Evolutionary conservation across 2,888 invertebrate species (phyloP), one percentile per base, ranked within the genome.

Genomic region (Apamea epomidion): DNA sequence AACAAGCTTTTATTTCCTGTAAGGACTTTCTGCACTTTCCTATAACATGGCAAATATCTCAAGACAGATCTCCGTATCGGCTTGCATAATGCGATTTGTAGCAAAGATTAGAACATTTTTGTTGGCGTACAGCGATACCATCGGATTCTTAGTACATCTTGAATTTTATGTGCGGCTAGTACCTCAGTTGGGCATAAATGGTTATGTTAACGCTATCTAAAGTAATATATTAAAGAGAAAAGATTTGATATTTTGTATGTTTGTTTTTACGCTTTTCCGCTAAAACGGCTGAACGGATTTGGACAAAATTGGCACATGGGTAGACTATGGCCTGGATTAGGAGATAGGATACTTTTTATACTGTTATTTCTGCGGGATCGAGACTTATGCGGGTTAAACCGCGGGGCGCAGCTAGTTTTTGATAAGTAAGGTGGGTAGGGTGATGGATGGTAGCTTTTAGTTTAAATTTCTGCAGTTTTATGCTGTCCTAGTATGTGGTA

Each of bases 11-110:
- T n/a, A 4, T 48, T 42, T 10, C 37, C 7, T 58, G 6, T 6
- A 37, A 2, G 14, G 12, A 58, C 6, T 42, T 84, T 84, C 83
- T 85, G 83, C 32, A 32, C 10, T 60, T 54, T 16, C 32, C 32
- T 81, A 5, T 45, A 32, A 6, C 25, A 21, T 62, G 78, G 48
- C 48, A 68, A 69, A 80, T 81, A 82, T 88, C 90, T 84, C 42
- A 73, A 84, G 80, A 84, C 80, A 84, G 81, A 89, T 89, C 88
- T 85, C 75, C 74, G 80, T 87, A 86, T 86, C 74, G 67, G 78
- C 80, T 88, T 88, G 82, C 85, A 86, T 84, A 89, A 89, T 88
- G 75, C 79, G 89, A 89, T 89, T 81, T 88, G 81, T 87, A 72
- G 74, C 72, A 14, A 72, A 85, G 89, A 89, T 89, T 87, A 83